phyloP scores from a whole-genome alignment of 1,140 invertebrate species.

The Neoseiulus cucumeris region DNA sequence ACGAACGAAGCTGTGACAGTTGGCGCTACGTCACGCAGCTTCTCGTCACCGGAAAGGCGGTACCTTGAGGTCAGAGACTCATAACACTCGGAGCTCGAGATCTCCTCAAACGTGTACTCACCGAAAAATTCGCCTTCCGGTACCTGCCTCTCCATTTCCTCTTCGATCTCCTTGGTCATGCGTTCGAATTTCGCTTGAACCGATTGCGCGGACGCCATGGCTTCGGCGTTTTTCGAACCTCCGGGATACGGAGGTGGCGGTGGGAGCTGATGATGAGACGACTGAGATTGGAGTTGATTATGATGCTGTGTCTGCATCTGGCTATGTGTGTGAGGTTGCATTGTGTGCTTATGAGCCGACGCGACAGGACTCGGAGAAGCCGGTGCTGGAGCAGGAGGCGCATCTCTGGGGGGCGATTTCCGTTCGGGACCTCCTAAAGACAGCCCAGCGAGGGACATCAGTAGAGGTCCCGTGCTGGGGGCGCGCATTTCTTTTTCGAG shows the following conservation, averaged over 20 bases:
- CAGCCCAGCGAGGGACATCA: not conserved
- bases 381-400: not conserved
- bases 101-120: slow-evolving; percentile 29
- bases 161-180: slow-evolving; percentile 65
- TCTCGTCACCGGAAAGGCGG: too few species aligned
- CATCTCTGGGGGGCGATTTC: not conserved
- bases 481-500: not conserved
- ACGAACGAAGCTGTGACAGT: too few species aligned
- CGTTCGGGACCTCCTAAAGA: not conserved
- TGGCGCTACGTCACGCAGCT: too few species aligned
- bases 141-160: slow-evolving; percentile 81
- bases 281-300: too few species aligned
- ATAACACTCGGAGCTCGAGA: too few species aligned
- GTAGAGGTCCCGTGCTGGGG: not conserved
- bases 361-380: not conserved
- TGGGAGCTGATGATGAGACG: not conserved
- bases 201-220: slow-evolving; percentile 4
- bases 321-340: too few species aligned
- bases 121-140: slow-evolving; percentile 90
- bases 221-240: not conserved
- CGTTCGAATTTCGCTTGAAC: slow-evolving; percentile 42
- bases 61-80: too few species aligned
- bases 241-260: slow-evolving; percentile 8
- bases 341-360: not conserved
- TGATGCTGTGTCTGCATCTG: too few species aligned